These are phyloP conservation scores for Andrena camellia DNA, from an alignment of 2,888 invertebrate genomes.

Conservation along the genomic window DNA sequence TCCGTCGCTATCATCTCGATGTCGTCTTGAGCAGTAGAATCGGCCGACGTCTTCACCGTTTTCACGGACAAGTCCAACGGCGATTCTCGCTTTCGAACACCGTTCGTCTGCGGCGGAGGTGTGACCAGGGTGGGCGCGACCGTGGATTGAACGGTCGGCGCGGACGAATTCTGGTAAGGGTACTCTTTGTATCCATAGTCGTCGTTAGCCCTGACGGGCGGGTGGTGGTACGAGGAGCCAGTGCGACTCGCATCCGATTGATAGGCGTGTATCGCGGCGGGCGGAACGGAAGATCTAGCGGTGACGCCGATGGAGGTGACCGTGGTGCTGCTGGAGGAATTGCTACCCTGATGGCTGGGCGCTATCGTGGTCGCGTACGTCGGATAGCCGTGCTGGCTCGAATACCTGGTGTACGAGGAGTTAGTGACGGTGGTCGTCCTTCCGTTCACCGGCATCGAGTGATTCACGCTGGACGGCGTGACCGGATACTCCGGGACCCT, in stretches of 20 bases:
- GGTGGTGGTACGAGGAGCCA: conserved; percentile 64
- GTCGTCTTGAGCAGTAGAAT: conserved; percentile 92
- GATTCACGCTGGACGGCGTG: conserved; percentile 66
- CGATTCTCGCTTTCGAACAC: conserved; percentile 88
- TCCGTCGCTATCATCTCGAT: conserved; percentile 84
- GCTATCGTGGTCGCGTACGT: conserved; percentile 81
- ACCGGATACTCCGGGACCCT: conserved; percentile 74
- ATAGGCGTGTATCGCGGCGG: conserved; percentile 64
- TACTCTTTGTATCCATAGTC: conserved; percentile 77
- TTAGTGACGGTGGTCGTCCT: conserved; percentile 77
- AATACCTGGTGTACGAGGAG: conserved; percentile 79
- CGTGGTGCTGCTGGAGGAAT: conserved; percentile 77
- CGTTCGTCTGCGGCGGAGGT: conserved; percentile 74
- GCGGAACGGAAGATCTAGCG: conserved; percentile 72
- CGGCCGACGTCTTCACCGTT: conserved; percentile 94
- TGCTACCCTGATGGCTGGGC: conserved; percentile 79
- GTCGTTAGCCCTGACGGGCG: conserved; percentile 59
- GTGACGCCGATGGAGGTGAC: conserved; percentile 76
- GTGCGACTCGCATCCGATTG: conserved; percentile 71
- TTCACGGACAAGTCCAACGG: conserved; percentile 95
- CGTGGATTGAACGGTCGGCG: conserved; percentile 47
- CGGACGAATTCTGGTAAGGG: conserved; percentile 68
- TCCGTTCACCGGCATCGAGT: conserved; percentile 72
- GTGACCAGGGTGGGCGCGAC: conserved; percentile 57
- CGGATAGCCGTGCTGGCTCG: conserved; percentile 70